A percentile compares a stretch with the other conserved stretches of the same genome.
Evolutionary conservation across 2,113 vertebrate species (phyloP).

Genomic region (Tretioscincus oriximinensis): DNA sequence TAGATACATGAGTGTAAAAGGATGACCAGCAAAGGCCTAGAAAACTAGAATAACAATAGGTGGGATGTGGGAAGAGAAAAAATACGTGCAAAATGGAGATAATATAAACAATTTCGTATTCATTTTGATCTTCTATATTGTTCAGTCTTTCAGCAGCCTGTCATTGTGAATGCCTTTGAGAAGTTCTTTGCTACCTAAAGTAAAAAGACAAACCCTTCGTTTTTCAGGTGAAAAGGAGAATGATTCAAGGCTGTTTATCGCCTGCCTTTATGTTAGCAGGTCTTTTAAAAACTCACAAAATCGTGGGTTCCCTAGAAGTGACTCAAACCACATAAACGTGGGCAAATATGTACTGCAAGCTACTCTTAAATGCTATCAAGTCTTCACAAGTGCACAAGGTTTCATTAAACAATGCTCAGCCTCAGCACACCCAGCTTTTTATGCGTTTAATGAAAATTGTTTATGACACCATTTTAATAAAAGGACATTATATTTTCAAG

Average conservation of each 20-base stretch:
- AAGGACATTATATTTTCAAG: neutral
- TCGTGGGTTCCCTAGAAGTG: neutral
- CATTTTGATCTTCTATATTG: neutral
- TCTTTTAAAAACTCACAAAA: constrained; percentile 21
- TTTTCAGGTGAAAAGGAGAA: constrained; percentile 16
- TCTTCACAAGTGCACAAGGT: neutral
- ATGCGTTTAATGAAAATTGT: too few relatives aligned
- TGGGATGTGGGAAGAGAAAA: neutral
- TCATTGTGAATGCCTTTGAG: neutral
- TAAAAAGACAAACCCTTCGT: neutral
- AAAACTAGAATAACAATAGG: neutral
- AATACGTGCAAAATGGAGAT: neutral
- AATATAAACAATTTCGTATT: constrained; percentile 9
- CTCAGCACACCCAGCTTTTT: too few relatives aligned
- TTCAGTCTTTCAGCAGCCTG: constrained; percentile 6
- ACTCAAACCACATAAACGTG: neutral
- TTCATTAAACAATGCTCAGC: neutral
- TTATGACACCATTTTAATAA: neutral
- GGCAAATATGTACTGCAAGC: neutral
- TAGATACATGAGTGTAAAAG: neutral
- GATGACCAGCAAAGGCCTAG: constrained; percentile 11
- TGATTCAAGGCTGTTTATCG: neutral
- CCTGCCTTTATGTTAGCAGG: neutral
- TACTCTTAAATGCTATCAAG: neutral
- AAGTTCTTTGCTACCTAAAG: constrained; percentile 22